Evolutionary conservation across 2,888 invertebrate genomes (phyloP).

Genomic region (Parnassius orleans): DNA sequence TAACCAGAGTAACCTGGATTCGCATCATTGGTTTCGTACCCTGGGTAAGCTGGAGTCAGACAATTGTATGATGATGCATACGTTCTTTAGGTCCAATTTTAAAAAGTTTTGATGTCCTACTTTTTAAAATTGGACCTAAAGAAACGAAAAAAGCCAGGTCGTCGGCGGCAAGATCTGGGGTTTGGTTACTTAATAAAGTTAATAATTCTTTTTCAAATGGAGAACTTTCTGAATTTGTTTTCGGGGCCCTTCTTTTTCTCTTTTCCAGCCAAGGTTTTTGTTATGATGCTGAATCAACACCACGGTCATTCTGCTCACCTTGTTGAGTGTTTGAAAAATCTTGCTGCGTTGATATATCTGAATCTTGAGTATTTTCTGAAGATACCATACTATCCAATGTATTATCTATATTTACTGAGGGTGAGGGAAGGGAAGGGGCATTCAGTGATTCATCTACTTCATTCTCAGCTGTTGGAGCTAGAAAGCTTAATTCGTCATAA

Average conservation of each 20-base stretch:
- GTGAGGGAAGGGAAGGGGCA: slow-evolving; percentile 24
- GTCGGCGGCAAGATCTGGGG: no score
- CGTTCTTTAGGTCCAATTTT: no score
- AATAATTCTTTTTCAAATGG: no score
- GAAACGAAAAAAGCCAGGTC: no score
- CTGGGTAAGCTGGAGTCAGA: no score
- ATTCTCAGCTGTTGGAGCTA: slow-evolving; percentile 31
- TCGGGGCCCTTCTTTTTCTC: slow-evolving; percentile 20
- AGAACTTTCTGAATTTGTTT: no score
- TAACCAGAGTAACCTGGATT: no score
- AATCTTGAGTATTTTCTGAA: slow-evolving; percentile 29
- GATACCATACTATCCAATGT: slow-evolving; percentile 23
- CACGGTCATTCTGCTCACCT: slow-evolving; percentile 29
- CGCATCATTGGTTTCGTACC: no score
- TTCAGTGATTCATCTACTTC: slow-evolving; percentile 34
- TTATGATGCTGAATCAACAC: slow-evolving; percentile 3
- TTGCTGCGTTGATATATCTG: slow-evolving; percentile 24
- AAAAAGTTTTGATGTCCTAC: accelerated
- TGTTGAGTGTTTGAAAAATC: slow-evolving; percentile 31
- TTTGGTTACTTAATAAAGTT: no score
- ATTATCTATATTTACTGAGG: slow-evolving; percentile 27
- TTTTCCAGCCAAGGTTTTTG: slow-evolving; percentile 29
- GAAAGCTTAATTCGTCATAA: slow-evolving; percentile 34
- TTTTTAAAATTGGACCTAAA: no score
- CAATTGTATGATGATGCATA: no score